Percentiles rank a stretch among this genome's conserved stretches.
phyloP scores from a whole-genome alignment of 2,113 vertebrate species.

The Labeo catla region DNA sequence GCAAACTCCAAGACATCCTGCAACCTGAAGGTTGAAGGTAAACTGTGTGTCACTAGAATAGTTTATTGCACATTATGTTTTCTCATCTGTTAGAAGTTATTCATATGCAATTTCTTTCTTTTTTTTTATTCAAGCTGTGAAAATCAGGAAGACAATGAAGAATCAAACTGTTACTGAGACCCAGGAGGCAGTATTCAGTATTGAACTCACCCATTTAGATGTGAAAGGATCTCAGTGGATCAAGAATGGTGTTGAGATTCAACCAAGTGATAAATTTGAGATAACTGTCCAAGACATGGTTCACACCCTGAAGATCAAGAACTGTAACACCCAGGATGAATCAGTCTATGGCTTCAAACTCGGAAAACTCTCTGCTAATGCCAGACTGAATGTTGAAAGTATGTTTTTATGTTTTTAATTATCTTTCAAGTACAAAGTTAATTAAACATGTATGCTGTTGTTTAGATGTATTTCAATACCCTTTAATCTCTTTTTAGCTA shows the following conservation, averaged over 20 bases:
- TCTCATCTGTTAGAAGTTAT: neutral
- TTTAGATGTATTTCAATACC: neutral
- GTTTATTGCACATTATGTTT: neutral
- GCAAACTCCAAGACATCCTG: slow-evolving; percentile 94
- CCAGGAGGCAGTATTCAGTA: slow-evolving; percentile 87
- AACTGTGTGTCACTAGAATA: neutral
- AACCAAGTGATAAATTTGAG: slow-evolving; percentile 85
- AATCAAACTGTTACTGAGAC: slow-evolving; percentile 95
- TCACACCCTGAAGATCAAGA: slow-evolving; percentile 87
- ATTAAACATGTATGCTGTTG: neutral
- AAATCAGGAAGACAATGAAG: slow-evolving; percentile 95
- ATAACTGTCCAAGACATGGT: slow-evolving; percentile 81
- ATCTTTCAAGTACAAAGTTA: neutral
- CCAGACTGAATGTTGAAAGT: slow-evolving; percentile 95
- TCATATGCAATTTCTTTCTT: neutral
- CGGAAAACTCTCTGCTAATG: slow-evolving; percentile 91
- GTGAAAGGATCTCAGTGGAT: slow-evolving; percentile 93
- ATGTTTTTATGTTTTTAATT: slow-evolving; percentile 71
- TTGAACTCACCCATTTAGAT: slow-evolving; percentile 91
- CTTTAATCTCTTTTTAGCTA: slow-evolving; percentile 75
- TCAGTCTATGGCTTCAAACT: slow-evolving; percentile 97
- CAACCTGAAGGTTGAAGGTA: slow-evolving; percentile 90
- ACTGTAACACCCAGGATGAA: slow-evolving; percentile 85
- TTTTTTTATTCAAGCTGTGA: slow-evolving; percentile 81
- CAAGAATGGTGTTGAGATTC: slow-evolving; percentile 90